Evolutionary conservation across 2,888 invertebrate genomes (phyloP), one percentile per base, ranked within the genome.

Genomic region (Blera fallax): DNA sequence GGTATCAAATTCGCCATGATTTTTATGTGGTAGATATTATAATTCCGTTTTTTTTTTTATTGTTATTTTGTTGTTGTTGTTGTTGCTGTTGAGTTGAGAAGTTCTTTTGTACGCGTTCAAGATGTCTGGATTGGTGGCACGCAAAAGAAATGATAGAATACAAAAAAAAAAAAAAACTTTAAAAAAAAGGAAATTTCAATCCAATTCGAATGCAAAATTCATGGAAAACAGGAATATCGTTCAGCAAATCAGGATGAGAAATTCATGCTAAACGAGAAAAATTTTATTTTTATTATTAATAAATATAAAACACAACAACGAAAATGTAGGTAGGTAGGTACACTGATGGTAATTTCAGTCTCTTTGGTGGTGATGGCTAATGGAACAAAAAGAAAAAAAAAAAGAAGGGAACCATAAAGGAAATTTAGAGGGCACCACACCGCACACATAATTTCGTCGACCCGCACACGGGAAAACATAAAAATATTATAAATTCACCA

Each of bases 401-500:
- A 29, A 4, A 40, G n/a, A 34, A 34, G 11, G 6, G 7, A 62
- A 62, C 1, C 16, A 48, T 37, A 56, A 34, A 72, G 64, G 21
- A 72, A 72, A 64, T 54, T 56, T 72, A 56, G 64, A 79, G 72
- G 72, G 72, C 72, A 72, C 37, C 14, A 6, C 29, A 6, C 29
- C n/a, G 45, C 34, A 56, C 45, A 29, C 21, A 62, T 58, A 48
- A 21, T 56, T 54, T 45, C 37, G 24, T 50, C 48, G 52, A 52
- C 50, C 40, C 54, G 56, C 6, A n/a, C 37, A 79, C 14, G 48
- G 48, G 29, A 74, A 52, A 73, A 48, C 40, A 73, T 56, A 58
- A 70, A 62, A 43, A 64, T 48, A 64, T 62, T 74, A 64, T 56
- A 29, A 34, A 79, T 78, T 62, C 70, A 74, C 69, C 73, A 74